Base-by-base conservation (phyloP, 2,888 invertebrate species). In the Mylabris sibirica region DNA sequence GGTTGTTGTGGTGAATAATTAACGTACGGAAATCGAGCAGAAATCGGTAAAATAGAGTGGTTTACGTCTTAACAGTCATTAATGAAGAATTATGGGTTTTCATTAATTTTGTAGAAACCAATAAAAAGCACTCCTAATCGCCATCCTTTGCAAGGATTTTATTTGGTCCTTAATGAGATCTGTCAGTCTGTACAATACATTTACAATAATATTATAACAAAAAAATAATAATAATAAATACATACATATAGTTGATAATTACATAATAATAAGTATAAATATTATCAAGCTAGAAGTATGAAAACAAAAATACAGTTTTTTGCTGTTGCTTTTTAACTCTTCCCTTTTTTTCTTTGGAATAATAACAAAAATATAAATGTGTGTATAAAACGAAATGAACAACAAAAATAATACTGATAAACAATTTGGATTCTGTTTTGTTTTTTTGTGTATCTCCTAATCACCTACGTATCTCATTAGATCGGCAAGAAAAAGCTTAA, bases 381-480 rank as follows among this genome's bases (percentile, higher is more conserved):
- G n/a, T n/a, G n/a, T 67, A 59, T 65, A 24, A 57, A 57, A 53
- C 22, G 53, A 53, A 22, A 11, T 22, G 53, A 57, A 57, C 26
- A 26, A 72, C 64, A 64, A 61, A 72, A 68, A 59, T 78, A 77
- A 78, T 78, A 78, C 77, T 78, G 77, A 72, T 74, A 68, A 62
- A 68, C 69, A 72, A 65, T 68, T 11, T 53, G 22, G 20, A 53
- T 22, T 53, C 11, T 17, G 20, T 49, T 53, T 53, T 22, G 49
- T 9, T 57, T 57, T 24, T 3, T 24, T 14, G 22, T 22, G 9
- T 20, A 11, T 11, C 24, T 24, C 49, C 17, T 20, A 49, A 30
- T 30, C 0, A 30, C 8, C 8, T 30, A 30, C 30, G 30, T 30
- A 30, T 30, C 30, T 30, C 30, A 30, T 30, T 30, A 30, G 30